Evolutionary conservation across 2,888 invertebrate genomes (phyloP), one percentile per base, ranked within the genome.

Genomic region (Hoplodrina ambigua): DNA sequence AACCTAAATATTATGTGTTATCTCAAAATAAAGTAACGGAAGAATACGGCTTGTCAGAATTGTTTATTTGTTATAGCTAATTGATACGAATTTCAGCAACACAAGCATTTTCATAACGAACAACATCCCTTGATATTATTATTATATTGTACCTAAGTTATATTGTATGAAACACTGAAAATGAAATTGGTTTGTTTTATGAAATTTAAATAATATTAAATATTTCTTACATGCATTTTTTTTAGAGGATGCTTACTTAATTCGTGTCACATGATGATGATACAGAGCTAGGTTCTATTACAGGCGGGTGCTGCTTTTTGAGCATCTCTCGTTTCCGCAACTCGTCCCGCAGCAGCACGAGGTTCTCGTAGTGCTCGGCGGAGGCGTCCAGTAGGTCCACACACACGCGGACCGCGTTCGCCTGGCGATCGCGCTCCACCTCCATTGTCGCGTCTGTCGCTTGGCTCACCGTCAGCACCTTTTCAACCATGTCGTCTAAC

Each of bases 401-500:
- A 67, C 94, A 95, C 8, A 89, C 89, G 41, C 87, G 88, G 66
- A 92, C 85, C 0, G 94, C 91, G 0, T 89, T 90, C 0, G 87
- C 74, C 75, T 95, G 95, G 3, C 93, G 88, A 11, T 86, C 89
- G 0, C 86, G 85, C 72, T 94, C 94, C n/a, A 87, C 87, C 7
- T 88, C 89, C 90, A 94, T 85, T 0, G 90, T 87, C 1, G 85
- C 85, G 30, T 94, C 93, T 0, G 94, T 92, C 2, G 86, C 91
- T 70, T 93, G 90, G 41, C 89, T 91, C 13, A 91, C 91, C 1
- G 86, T 86, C 5, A 95, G 71, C 37, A 95, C 94, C 54, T 88
- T 89, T 52, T 93, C 93, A 7, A 94, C 92, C 90, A 94, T 91
- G 52, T 95, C 94, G 53, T 95, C 94, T 62, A 96, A 82, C 57